These are phyloP conservation scores for Galeopterus variegatus DNA, from an alignment of 2,113 vertebrate species.

Conservation along the genomic window DNA sequence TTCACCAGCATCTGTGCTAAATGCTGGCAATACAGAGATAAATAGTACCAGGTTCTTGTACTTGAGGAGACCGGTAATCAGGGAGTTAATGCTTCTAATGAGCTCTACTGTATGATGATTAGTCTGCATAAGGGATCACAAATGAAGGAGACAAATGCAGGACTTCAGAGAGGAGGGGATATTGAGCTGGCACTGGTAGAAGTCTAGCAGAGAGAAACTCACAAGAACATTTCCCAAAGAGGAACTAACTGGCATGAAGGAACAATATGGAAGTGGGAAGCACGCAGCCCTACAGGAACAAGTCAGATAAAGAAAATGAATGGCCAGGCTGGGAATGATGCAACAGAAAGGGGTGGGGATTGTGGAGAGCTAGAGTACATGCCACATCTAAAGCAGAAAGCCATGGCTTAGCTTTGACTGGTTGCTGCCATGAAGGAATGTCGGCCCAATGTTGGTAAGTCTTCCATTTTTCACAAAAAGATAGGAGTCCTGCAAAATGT, in stretches of 20 bases:
- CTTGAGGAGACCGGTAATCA: neutral
- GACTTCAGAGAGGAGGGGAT: neutral
- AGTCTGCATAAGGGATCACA: neutral
- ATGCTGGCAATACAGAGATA: neutral
- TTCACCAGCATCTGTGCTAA: neutral
- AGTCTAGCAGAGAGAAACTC: neutral
- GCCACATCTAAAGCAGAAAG: neutral
- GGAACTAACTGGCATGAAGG: neutral
- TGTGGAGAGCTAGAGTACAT: neutral
- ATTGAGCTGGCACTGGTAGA: neutral
- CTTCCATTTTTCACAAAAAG: slow-evolving; percentile 18
- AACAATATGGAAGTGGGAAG: neutral
- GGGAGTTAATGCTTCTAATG: neutral
- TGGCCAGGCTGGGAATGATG: neutral
- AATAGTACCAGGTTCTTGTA: neutral
- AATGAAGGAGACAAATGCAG: neutral
- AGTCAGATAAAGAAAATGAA: neutral
- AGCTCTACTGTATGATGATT: neutral
- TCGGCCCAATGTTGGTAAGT: neutral
- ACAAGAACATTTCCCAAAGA: neutral
- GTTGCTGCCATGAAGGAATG: neutral
- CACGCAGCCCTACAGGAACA: neutral
- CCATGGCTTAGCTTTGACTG: neutral
- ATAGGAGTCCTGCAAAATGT: neutral
- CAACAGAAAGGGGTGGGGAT: neutral